Evolutionary conservation across 2,888 invertebrate species (phyloP), one percentile per base, ranked within the genome.

Genomic region (Reticulitermes lucifugus): DNA sequence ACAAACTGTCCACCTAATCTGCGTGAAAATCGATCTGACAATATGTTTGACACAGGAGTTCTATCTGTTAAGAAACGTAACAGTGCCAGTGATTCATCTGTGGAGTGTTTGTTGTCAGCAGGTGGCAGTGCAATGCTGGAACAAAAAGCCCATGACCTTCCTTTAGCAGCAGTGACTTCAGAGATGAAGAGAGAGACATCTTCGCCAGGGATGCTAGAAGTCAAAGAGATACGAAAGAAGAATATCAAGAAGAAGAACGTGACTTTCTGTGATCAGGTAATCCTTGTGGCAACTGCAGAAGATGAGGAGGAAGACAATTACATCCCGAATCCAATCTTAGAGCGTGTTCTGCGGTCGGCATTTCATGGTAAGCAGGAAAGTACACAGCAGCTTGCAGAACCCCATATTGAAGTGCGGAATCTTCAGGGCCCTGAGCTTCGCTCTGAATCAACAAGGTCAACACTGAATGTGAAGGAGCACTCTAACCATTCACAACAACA

Each of bases 181-280:
- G 60, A 59, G 35, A 22, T 65, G 10, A 60, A 65, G 18, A 29
- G n/a, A n/a, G 81, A 81, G 21, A n/a, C 46, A 25, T n/a, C 46
- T 21, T 41, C 21, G 5, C 41, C 46, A 46, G 41, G 77, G 21
- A 77, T 5, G n/a, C 22, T 25, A 51, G 77, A 77, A 12, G 7
- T n/a, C 0, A 91, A 90, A 85, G 91, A 91, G 88, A 90, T 90
- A 12, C 92, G 93, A 80, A 93, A 91, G 14, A 92, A 93, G 83
- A 93, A 95, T 86, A 94, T 94, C 0, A 97, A 97, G 89, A 98
- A 98, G 93, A 98, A 98, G 90, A 97, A 97, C 85, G 98, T 98
- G 7, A 98, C 98, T 0, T 98, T 98, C 91, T 98, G 98, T 89
- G 98, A 98, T 90, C 97, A 98, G 91, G 97, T 98, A 0, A 97